Evolutionary conservation across 2,888 invertebrate species (phyloP), one percentile per base, ranked within the genome.

Genomic region (Drosophila melanosoma): DNA sequence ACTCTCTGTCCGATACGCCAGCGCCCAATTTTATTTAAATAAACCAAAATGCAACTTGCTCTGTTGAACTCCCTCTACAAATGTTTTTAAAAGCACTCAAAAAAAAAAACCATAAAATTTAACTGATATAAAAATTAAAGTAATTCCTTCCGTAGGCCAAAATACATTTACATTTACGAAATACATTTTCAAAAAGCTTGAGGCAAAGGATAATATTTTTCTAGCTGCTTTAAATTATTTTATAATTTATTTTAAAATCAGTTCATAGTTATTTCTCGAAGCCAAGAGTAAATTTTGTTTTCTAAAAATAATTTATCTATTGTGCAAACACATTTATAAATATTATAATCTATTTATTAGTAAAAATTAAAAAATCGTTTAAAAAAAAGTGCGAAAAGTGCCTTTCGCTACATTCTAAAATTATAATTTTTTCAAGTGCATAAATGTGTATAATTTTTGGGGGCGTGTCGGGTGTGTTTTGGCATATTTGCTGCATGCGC

Each of bases 401-500:
- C 3, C 8, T 38, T 38, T 17, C 8, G 23, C 8, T 2, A 45
- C 15, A 23, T 45, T 23, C 15, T 20, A 7, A 32, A 8, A 32
- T 20, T 20, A 52, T 20, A 6, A 23, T 20, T 32, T 53, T 51
- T 38, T 29, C 12, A 1, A 54, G 54, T 54, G 54, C 7, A 36
- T 11, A 17, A 12, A 38, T 62, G 59, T 62, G 59, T 57, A n/a
- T 48, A 32, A n/a, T 51, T 38, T 38, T 77, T 66, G 82, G 79
- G 79, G 84, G 84, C 89, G 84, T 84, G 82, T 38, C 77, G 60
- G 68, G 64, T 81, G 76, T 81, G 77, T 81, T 84, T 79, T 89
- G 87, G 74, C 89, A 85, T 85, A 82, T 89, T 85, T 85, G 74
- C 69, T 33, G 76, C 71, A 84, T 89, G 85, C 74, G 85, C 85